These are phyloP conservation scores for Mesodorylaimus sp. DNA, from an alignment of 2,888 invertebrate genomes.

Conservation along the genomic window DNA sequence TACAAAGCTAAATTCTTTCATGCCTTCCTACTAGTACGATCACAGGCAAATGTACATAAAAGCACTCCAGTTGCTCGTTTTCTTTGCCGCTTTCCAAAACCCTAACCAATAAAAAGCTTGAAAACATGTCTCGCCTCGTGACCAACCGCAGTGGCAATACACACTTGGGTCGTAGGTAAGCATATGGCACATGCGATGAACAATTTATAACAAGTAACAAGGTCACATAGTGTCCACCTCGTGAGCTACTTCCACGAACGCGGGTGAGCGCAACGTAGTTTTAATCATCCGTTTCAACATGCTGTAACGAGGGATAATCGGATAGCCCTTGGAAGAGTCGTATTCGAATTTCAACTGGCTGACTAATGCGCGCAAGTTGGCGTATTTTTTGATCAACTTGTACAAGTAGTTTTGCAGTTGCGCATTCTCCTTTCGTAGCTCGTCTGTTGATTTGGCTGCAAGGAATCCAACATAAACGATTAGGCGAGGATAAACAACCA, in stretches of 20 bases:
- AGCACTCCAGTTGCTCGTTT: too few relatives aligned
- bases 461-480: neutral
- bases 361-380: conserved; percentile 66
- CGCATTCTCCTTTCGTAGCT: conserved; percentile 77
- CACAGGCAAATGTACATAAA: too few relatives aligned
- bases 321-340: conserved; percentile 72
- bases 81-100: too few relatives aligned
- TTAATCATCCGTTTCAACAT: conserved; percentile 95
- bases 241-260: conserved; percentile 88
- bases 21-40: too few relatives aligned
- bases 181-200: too few relatives aligned
- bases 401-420: conserved; percentile 83
- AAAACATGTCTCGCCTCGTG: too few relatives aligned
- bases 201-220: too few relatives aligned
- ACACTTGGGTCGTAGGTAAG: too few relatives aligned
- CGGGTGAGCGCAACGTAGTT: conserved; percentile 81
- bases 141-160: too few relatives aligned
- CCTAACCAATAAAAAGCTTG: too few relatives aligned
- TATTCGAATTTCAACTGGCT: conserved; percentile 73
- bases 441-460: conserved; percentile 76
- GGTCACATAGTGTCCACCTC: conserved; percentile 47
- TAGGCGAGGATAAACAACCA: conserved; percentile 1
- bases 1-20: too few relatives aligned
- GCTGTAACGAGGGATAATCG: conserved; percentile 78
- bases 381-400: conserved; percentile 72